Percentiles rank a stretch among this genome's conserved stretches.
Evolutionary conservation across 2,113 vertebrate species (phyloP).

Genomic region (Cricetomys ansorgei): DNA sequence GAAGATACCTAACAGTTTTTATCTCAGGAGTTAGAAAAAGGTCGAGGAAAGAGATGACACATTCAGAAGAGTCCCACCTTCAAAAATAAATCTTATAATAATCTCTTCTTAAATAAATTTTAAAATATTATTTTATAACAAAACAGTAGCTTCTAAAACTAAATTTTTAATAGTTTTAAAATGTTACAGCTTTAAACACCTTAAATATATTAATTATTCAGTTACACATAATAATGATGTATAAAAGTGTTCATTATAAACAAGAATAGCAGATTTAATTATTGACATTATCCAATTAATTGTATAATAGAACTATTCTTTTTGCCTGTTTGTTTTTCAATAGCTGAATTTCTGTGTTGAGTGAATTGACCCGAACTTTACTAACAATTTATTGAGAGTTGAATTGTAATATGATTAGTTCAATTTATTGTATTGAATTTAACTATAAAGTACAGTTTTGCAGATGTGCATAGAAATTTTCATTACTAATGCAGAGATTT

Average conservation of each 20-base stretch:
- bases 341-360: not conserved
- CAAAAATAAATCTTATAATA: not conserved
- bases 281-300: not conserved
- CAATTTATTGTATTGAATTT: not conserved
- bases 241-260: not conserved
- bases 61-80: not conserved
- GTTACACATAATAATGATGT: not conserved
- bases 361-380: not conserved
- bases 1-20: not conserved
- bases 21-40: not conserved
- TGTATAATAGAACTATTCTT: not conserved
- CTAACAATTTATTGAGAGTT: not conserved
- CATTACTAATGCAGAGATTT: not conserved
- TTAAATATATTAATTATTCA: not conserved
- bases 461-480: not conserved
- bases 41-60: not conserved
- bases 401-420: not conserved
- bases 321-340: not conserved
- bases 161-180: not conserved
- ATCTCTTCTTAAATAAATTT: not conserved
- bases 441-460: not conserved
- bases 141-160: not conserved
- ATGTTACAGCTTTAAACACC: not conserved
- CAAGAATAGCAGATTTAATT: not conserved
- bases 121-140: not conserved